Evolutionary conservation across 2,888 invertebrate species (phyloP).

Genomic region (Anorthoa munda): DNA sequence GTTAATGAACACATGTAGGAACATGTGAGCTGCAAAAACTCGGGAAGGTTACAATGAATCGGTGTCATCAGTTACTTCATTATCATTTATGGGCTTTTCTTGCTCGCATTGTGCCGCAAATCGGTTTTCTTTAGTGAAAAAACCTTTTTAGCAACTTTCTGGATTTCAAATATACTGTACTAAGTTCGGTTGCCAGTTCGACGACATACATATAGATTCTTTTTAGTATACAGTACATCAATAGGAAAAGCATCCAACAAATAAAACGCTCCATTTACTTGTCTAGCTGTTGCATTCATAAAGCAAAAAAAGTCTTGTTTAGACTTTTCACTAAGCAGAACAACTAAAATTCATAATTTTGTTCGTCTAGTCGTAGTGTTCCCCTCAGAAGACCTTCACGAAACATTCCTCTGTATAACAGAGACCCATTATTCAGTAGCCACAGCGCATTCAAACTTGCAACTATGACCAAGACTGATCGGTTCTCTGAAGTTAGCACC

Average conservation of each 20-base stretch:
- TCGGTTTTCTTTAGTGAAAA: background rate
- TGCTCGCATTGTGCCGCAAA: slow-evolving; percentile 13
- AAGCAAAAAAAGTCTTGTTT: background rate
- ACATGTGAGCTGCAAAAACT: slow-evolving; percentile 71
- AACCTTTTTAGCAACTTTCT: background rate
- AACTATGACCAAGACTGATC: slow-evolving; percentile 53
- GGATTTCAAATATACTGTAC: background rate
- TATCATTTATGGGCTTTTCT: slow-evolving; percentile 34
- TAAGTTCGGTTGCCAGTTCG: background rate
- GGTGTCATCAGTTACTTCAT: slow-evolving; percentile 43
- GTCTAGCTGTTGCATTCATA: background rate
- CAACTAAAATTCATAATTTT: background rate
- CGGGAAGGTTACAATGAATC: slow-evolving; percentile 60
- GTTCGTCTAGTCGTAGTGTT: background rate
- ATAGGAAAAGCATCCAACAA: background rate
- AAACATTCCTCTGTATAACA: slow-evolving; percentile 7
- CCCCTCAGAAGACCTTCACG: background rate
- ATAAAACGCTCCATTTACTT: background rate
- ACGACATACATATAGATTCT: background rate
- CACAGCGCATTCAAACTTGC: slow-evolving; percentile 45
- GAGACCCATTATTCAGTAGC: slow-evolving; percentile 50
- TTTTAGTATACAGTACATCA: background rate
- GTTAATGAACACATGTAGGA: slow-evolving; percentile 74
- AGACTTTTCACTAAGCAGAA: background rate
- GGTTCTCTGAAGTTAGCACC: slow-evolving; percentile 28